Evolutionary conservation across 2,113 vertebrate species (phyloP).

Genomic region (Gobius niger): DNA sequence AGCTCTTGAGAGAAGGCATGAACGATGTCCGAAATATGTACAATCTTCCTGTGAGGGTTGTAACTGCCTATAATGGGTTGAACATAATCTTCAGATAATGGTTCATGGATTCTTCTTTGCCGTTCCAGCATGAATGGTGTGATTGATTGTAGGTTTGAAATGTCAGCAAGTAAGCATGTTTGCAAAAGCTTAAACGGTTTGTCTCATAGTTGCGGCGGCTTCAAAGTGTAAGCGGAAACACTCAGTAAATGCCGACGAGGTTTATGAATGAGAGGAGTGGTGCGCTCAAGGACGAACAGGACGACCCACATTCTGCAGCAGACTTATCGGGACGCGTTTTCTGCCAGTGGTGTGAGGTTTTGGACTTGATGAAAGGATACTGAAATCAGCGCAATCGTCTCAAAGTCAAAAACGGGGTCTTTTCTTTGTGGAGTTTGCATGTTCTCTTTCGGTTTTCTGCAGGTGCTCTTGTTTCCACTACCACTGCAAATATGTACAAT

Average conservation of each 20-base stretch:
- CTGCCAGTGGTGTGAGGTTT: neutral
- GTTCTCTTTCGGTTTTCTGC: no score
- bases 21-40: no score
- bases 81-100: no score
- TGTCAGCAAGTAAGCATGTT: no score
- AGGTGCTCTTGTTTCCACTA: no score
- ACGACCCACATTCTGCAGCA: constrained; percentile 26
- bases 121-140: neutral
- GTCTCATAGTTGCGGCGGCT: neutral
- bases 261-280: constrained; percentile 19
- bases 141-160: neutral
- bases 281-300: constrained; percentile 17
- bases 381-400: neutral
- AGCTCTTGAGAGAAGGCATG: no score
- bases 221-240: neutral
- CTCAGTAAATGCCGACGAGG: neutral
- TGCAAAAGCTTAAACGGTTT: neutral
- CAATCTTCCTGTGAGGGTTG: no score
- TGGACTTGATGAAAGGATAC: neutral
- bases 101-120: neutral
- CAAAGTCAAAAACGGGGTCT: neutral
- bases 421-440: neutral
- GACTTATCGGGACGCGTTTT: neutral
- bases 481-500: no score
- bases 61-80: no score